A percentile compares a stretch with the other conserved stretches of the same genome.
These are phyloP conservation scores for Rhagoletis pomonella DNA, from an alignment of 1,140 invertebrate genomes.

Conservation along the genomic window DNA sequence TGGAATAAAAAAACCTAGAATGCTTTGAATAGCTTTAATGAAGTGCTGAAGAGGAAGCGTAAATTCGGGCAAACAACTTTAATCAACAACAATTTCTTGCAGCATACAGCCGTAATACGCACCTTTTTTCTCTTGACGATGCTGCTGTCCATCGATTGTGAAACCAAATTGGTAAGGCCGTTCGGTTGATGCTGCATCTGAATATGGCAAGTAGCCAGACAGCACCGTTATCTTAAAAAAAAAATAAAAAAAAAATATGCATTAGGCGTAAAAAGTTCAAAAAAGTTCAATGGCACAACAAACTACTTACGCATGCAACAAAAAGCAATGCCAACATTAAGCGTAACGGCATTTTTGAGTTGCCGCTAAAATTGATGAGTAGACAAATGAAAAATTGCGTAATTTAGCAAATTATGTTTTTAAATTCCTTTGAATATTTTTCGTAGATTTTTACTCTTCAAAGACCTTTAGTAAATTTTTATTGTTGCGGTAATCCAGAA, in stretches of 20 bases:
- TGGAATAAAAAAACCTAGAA: too few species aligned
- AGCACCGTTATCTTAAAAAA: slow-evolving; percentile 45
- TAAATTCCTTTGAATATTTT: too few species aligned
- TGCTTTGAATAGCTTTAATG: too few species aligned
- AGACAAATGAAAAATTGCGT: neutral
- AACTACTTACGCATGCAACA: slow-evolving; percentile 22
- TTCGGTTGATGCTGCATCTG: slow-evolving; percentile 57
- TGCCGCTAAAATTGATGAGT: neutral
- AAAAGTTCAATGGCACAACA: slow-evolving; percentile 56
- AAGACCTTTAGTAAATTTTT: too few species aligned
- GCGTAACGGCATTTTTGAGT: neutral
- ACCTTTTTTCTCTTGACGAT: slow-evolving; percentile 85
- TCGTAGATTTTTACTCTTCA: too few species aligned
- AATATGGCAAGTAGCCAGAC: neutral
- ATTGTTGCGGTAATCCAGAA: neutral
- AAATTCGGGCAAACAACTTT: too few species aligned
- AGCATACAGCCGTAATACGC: slow-evolving; percentile 51
- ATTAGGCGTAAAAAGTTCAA: neutral
- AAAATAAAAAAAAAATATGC: neutral
- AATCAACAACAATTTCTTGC: neutral
- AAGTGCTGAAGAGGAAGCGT: too few species aligned
- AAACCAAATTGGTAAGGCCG: slow-evolving; percentile 86
- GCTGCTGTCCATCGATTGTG: slow-evolving; percentile 83
- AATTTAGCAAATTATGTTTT: neutral
- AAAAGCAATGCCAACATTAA: neutral